These are phyloP conservation scores for Eonycteris spelaea DNA, from an alignment of 2,113 vertebrate species.

Conservation along the genomic window DNA sequence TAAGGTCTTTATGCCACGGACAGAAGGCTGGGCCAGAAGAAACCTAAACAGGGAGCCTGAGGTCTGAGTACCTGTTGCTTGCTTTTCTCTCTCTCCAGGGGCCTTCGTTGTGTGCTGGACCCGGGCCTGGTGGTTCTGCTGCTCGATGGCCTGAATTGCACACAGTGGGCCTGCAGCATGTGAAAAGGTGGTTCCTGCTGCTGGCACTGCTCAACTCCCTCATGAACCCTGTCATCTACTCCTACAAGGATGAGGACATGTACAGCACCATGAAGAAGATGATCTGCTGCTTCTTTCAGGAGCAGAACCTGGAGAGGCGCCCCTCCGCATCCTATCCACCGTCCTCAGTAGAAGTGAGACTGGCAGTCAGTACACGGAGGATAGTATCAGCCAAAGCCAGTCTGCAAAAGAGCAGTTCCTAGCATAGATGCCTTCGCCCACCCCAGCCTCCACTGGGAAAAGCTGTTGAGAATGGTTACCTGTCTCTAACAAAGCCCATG, in stretches of 20 bases:
- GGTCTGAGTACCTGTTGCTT: neutral
- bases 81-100: conserved; percentile 80
- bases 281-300: conserved; percentile 86
- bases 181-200: conserved; percentile 95
- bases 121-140: conserved; percentile 93
- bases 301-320: conserved; percentile 84
- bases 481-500: conserved; percentile 68
- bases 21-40: neutral
- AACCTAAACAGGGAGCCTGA: neutral
- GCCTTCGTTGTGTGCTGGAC: conserved; percentile 99
- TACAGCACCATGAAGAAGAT: conserved; percentile 94
- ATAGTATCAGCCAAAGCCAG: conserved; percentile 77
- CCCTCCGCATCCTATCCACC: conserved; percentile 86
- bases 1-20: neutral
- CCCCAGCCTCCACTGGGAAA: conserved; percentile 3
- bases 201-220: conserved; percentile 95
- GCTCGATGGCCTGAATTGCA: conserved; percentile 92
- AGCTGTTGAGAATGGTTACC: conserved; percentile 58
- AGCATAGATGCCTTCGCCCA: neutral
- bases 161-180: conserved; percentile 85
- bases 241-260: conserved; percentile 98
- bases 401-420: conserved; percentile 79
- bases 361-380: conserved; percentile 81
- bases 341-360: conserved; percentile 86
- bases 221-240: conserved; percentile 99